Evolutionary conservation across 1,140 invertebrate genomes (phyloP), one percentile per base, ranked within the genome.

Genomic region (Papilio xuthus): DNA sequence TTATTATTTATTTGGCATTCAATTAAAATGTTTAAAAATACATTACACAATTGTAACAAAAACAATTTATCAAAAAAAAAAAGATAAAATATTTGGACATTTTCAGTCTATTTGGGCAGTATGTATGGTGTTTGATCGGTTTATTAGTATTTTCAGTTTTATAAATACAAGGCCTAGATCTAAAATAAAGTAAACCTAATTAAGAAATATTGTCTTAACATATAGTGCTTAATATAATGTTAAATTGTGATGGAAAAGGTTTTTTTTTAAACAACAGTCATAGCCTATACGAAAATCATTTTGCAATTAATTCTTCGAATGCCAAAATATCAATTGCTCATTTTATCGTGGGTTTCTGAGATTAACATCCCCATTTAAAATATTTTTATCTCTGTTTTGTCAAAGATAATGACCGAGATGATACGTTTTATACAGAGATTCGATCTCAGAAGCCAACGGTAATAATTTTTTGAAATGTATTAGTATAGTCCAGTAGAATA

Each of bases 1-100:
- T 87, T 86, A 86, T 86, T 78, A 86, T 93, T 92, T 93, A 93
- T 93, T 93, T 93, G 92, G 91, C 92, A 93, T 93, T 93, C 87
- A 93, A 92, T 92, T 92, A 88, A 91, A 89, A 84, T 82, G 84
- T 85, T 92, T 89, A 87, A 91, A 86, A 87, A 88, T 85, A 84
- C 75, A 80, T 84, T 92, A 92, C 90, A 88, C 85, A 89, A 84
- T 37, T 89, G 83, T 91, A 92, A 93, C 90, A 92, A 92, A 90
- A 92, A 89, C 82, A 86, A 88, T 88, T 77, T 80, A 82, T 90
- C 83, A 90, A 76, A 92, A 90, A 88, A 91, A 89, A 74, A 91
- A 89, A 74, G 83, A 86, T 83, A 89, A 86, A 88, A 92, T 92
- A 92, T 93, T 93, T 93, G 91, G 90, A 92, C 88, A 89, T 78